Percentiles rank a stretch among this genome's conserved stretches.
Evolutionary conservation across 2,797 vertebrate species (phyloP).

Genomic region (Dendrocincla tyrannina): DNA sequence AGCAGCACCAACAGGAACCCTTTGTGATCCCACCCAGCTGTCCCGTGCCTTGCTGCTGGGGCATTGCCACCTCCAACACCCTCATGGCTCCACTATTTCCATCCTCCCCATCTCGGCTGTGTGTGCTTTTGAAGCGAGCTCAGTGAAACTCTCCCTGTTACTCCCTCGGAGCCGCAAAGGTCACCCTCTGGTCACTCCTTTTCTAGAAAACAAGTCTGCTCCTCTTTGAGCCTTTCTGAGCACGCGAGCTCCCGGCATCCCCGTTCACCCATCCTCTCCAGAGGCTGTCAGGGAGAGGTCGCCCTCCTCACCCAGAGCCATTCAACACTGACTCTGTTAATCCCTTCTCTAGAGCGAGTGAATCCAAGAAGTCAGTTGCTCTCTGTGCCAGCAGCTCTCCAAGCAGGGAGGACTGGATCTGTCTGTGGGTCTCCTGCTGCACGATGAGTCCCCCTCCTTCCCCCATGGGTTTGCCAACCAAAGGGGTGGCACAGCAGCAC

Average conservation of each 20-base stretch:
- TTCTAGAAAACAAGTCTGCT: not conserved
- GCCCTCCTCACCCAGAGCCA: not conserved
- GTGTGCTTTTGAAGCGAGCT: accelerated
- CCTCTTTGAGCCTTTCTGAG: conserved; percentile 29
- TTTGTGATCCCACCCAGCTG: not conserved
- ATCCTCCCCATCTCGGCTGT: not conserved
- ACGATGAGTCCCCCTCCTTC: accelerated
- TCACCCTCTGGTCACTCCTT: not conserved
- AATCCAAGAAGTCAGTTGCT: accelerated
- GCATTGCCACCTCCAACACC: not conserved
- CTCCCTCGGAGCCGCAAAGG: not conserved
- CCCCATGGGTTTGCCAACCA: accelerated
- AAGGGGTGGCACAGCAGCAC: not conserved
- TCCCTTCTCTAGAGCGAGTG: not conserved
- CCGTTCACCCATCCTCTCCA: not conserved
- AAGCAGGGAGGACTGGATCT: not conserved
- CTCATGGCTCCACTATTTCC: accelerated
- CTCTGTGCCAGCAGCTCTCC: not conserved
- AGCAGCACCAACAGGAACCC: accelerated
- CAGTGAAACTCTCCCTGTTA: not conserved
- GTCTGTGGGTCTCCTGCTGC: not conserved
- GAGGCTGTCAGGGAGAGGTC: not conserved
- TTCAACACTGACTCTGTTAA: not conserved
- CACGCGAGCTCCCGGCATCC: not conserved
- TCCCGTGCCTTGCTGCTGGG: not conserved